Evolutionary conservation across 2,797 vertebrate genomes (phyloP).

Genomic region (Margarornis squamiger): DNA sequence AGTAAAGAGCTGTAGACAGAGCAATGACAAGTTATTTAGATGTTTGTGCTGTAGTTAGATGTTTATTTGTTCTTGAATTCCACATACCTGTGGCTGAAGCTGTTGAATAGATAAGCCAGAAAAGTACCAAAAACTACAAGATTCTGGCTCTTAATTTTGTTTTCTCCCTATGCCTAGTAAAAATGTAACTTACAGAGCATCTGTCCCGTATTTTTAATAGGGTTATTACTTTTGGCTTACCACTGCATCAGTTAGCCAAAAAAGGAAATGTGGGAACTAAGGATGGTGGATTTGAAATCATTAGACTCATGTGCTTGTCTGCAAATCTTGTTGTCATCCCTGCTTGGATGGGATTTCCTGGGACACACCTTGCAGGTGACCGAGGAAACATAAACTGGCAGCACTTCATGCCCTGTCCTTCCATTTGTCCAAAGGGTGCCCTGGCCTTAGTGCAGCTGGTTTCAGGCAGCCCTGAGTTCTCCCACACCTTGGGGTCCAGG

Average conservation of each 20-base stretch:
- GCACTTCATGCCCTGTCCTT: neutral
- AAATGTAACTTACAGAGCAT: neutral
- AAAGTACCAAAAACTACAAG: neutral
- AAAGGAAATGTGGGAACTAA: neutral
- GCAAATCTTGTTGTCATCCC: neutral
- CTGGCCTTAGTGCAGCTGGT: neutral
- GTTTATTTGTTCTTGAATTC: neutral
- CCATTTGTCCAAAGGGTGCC: neutral
- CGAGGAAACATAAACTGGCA: neutral
- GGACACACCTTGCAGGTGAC: neutral
- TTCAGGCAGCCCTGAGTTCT: neutral
- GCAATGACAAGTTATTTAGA: neutral
- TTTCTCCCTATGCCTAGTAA: neutral
- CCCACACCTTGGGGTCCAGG: neutral
- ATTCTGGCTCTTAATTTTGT: neutral
- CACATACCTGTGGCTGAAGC: neutral
- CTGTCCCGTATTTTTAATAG: neutral
- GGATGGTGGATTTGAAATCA: neutral
- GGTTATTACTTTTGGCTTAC: neutral
- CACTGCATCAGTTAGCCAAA: neutral
- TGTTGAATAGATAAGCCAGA: neutral
- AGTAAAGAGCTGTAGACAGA: neutral
- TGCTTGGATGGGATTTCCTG: neutral
- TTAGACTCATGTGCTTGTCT: neutral
- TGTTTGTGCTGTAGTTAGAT: neutral